phyloP scores from a whole-genome alignment of 2,797 vertebrate species.

The Notolepis coatsorum region DNA sequence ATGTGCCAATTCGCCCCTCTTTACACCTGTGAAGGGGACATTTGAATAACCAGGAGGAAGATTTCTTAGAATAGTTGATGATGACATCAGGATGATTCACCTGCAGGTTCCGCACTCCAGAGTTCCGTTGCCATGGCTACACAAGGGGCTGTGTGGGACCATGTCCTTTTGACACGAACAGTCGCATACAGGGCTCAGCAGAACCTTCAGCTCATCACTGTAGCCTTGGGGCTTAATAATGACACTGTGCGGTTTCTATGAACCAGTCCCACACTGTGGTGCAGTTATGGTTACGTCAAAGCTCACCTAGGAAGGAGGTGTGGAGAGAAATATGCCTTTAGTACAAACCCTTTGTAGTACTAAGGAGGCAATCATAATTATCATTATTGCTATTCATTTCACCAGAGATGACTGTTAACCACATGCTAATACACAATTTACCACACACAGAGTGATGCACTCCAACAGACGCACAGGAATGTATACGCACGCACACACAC shows the following conservation, averaged over 20 bases:
- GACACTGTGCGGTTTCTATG: slow-evolving; percentile 16
- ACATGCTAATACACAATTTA: slow-evolving; percentile 44
- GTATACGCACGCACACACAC: not conserved
- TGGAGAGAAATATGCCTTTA: slow-evolving; percentile 28
- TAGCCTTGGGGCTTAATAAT: slow-evolving; percentile 54
- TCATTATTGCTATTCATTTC: slow-evolving; percentile 20
- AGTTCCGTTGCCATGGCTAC: slow-evolving; percentile 62
- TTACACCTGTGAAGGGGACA: slow-evolving; percentile 16
- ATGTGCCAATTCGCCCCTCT: slow-evolving; percentile 1
- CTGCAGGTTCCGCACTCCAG: slow-evolving; percentile 47
- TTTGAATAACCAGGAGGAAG: slow-evolving; percentile 17
- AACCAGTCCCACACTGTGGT: slow-evolving; percentile 25
- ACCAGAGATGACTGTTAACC: slow-evolving; percentile 24
- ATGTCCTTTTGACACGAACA: slow-evolving; percentile 52
- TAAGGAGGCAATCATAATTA: slow-evolving; percentile 65
- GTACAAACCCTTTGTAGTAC: slow-evolving; percentile 25
- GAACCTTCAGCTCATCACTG: slow-evolving; percentile 42
- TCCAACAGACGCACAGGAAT: too few relatives aligned
- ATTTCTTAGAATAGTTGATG: slow-evolving; percentile 27
- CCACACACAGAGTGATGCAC: slow-evolving; percentile 35
- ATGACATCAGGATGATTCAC: slow-evolving; percentile 38
- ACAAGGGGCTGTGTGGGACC: slow-evolving; percentile 33
- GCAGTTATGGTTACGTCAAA: slow-evolving; percentile 47
- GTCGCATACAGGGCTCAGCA: slow-evolving; percentile 47
- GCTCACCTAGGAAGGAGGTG: slow-evolving; percentile 31